Base-by-base conservation (phyloP, 1,140 invertebrate genomes). In the Calephelis nemesis region DNA sequence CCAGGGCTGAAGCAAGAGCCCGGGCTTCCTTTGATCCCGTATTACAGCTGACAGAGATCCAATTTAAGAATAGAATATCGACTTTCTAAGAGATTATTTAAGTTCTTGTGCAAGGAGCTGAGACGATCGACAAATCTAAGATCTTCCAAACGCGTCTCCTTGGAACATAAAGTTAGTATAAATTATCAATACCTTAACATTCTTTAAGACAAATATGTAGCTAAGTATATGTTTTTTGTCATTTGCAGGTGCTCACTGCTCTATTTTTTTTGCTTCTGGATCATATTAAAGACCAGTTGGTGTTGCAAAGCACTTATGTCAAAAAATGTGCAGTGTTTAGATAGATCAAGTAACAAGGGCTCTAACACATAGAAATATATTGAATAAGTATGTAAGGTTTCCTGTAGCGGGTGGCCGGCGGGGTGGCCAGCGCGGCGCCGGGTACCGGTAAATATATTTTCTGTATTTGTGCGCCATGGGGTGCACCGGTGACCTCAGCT, bases 401-500 rank as follows among this genome's bases (percentile, higher is more conserved):
- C 71, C 71, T 19, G 70, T 72, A 74, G 76, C 72, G 76, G 73
- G 73, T 78, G 73, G 71, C 47, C 68, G 73, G 73, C 69, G 72
- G 54, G 65, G 69, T 70, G 72, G 70, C 68, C 76, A 71, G 73
- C 73, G 73, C 74, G 76, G 76, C 74, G 76, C 73, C 74, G n/a
- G 70, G 72, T 78, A 74, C 68, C 69, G 71, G 68, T 15, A 69
- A 72, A 42, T 45, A 68, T 68, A 68, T 40, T 58, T 19, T 64
- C 13, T 73, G 73, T 74, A 74, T 78, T 74, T 73, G 72, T 71
- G 71, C 72, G 71, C 76, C 74, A 76, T 73, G 72, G 74, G 71
- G 76, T 74, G 72, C 71, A 75, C 76, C 72, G 76, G 74, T 78
- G 72, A 75, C 74, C 74, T 75, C 72, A 74, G 72, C 72, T 76